Conservation (phyloP, 2,113 vertebrate species). For the Chaenogobius annularis region DNA sequence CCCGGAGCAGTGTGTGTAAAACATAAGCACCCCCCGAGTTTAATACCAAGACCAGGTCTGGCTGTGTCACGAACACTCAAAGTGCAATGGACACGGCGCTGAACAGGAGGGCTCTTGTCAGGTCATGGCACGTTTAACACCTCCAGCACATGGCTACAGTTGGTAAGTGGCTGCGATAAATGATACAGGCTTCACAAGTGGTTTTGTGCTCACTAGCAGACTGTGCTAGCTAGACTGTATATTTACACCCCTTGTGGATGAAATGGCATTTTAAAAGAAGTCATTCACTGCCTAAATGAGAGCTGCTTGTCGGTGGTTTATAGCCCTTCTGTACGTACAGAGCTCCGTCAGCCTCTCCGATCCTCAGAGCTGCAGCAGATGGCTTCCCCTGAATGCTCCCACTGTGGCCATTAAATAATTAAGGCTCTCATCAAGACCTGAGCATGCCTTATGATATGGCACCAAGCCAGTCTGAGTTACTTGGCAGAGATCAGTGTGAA, state of each 20-base stretch:
- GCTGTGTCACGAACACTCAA: conserved; percentile 23
- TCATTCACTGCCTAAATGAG: conserved; percentile 19
- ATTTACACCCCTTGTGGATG: conserved; percentile 21
- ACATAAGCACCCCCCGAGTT: conserved; percentile 39
- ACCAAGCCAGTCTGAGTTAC: conserved; percentile 56
- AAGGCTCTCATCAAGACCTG: conserved; percentile 78
- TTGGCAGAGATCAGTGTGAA: conserved; percentile 46
- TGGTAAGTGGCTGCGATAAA: conserved; percentile 31
- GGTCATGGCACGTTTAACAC: conserved; percentile 37
- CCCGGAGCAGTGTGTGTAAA: conserved; percentile 43
- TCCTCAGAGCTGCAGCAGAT: conserved; percentile 72
- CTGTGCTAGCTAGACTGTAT: conserved; percentile 22
- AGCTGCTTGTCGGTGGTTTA: conserved; percentile 25
- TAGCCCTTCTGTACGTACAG: conserved; percentile 18
- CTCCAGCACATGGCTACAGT: conserved; percentile 8
- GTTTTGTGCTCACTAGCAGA: conserved; percentile 11
- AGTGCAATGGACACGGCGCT: conserved; percentile 4
- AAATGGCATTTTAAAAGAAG: conserved; percentile 7
- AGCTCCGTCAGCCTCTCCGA: conserved; percentile 46
- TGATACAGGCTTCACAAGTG: conserved; percentile 23
- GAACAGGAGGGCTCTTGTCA: conserved; percentile 41
- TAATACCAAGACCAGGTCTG: conserved; percentile 48
- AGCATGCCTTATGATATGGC: conserved; percentile 72
- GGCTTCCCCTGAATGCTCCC: conserved; percentile 75
- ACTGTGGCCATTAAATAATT: conserved; percentile 80